phyloP scores from a whole-genome alignment of 2,888 invertebrate species.

The Andricus curvator region DNA sequence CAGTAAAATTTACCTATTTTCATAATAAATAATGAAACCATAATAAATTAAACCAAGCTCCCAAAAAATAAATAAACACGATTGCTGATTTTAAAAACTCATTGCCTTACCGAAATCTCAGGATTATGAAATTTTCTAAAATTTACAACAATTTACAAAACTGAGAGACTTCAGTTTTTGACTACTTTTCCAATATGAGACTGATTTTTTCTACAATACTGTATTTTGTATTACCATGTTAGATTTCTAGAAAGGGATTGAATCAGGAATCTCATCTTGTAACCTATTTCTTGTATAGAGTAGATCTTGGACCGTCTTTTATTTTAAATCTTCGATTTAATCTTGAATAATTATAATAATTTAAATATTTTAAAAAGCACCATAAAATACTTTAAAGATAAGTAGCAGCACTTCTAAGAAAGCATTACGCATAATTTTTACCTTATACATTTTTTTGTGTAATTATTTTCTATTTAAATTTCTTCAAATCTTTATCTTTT shows the following conservation, averaged over 20 bases:
- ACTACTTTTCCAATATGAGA: slow-evolving; percentile 13
- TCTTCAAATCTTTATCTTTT: slow-evolving; percentile 13
- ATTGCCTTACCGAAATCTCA: slow-evolving; percentile 29
- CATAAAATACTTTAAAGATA: background rate
- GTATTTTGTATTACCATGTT: slow-evolving; percentile 7
- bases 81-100: background rate
- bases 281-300: background rate
- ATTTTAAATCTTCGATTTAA: background rate
- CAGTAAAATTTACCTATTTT: background rate
- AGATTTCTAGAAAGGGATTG: background rate
- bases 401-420: background rate
- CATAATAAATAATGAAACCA: background rate
- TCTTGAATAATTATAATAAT: background rate
- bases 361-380: background rate
- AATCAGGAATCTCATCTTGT: background rate
- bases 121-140: background rate
- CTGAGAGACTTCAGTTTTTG: background rate
- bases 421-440: background rate
- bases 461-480: background rate
- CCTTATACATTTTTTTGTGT: background rate
- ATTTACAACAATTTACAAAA: background rate
- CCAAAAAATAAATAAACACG: background rate
- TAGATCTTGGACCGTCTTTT: background rate
- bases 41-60: background rate
- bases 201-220: slow-evolving; percentile 25